phyloP scores from a whole-genome alignment of 2,888 invertebrate genomes.

The Loripinus fragilis region DNA sequence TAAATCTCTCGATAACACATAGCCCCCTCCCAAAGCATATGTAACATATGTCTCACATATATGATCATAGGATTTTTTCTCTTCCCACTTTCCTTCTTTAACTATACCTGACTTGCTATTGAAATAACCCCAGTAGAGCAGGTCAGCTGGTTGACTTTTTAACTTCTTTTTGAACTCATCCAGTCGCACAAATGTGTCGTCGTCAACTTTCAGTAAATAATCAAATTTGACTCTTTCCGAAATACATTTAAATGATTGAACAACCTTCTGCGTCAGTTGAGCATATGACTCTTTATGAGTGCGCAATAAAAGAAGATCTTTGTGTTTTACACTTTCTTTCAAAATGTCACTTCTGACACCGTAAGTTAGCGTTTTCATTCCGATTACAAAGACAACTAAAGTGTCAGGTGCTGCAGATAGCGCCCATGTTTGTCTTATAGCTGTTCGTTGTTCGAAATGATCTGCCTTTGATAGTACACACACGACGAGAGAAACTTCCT shows the following conservation, averaged over 20 bases:
- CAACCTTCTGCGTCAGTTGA: background rate
- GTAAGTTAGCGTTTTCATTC: background rate
- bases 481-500: background rate
- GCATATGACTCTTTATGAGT: background rate
- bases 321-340: background rate
- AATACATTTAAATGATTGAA: background rate
- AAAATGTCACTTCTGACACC: background rate
- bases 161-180: background rate
- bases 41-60: conserved; percentile 4
- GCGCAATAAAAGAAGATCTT: background rate
- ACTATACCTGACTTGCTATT: background rate
- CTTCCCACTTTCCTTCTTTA: background rate
- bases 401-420: background rate
- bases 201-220: conserved; percentile 2
- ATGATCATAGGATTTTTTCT: background rate
- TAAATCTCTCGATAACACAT: background rate
- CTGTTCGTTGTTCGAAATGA: background rate
- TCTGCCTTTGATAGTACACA: background rate
- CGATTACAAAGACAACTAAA: background rate
- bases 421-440: background rate
- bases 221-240: background rate
- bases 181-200: background rate
- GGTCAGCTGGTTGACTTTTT: background rate
- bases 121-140: background rate
- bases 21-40: background rate